A percentile compares a stretch with the other conserved stretches of the same genome.
phyloP scores from a whole-genome alignment of 2,113 vertebrate species.

The Genyomyrus donnyi region DNA sequence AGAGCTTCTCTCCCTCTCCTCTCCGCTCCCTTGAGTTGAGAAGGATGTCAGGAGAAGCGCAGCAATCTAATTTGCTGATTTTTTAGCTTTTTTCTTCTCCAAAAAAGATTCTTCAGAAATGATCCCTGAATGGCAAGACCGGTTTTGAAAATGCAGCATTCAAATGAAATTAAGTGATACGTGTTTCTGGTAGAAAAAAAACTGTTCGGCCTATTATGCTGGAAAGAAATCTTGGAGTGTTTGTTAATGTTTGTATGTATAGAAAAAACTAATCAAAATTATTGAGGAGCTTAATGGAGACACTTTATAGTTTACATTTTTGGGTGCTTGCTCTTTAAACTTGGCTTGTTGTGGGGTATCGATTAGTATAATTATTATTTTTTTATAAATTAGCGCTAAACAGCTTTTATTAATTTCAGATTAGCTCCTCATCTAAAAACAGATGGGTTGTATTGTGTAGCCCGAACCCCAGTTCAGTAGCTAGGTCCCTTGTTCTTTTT shows the following conservation, averaged over 20 bases:
- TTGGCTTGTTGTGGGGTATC: background rate
- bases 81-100: background rate
- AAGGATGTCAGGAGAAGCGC: background rate
- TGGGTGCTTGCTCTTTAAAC: background rate
- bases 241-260: background rate
- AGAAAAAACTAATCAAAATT: background rate
- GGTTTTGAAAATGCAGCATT: background rate
- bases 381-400: constrained; percentile 49
- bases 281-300: background rate
- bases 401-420: constrained; percentile 52
- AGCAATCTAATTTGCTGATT: background rate
- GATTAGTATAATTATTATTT: background rate
- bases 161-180: background rate
- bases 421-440: constrained; percentile 70
- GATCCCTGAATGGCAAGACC: background rate
- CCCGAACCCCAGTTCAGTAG: too few relatives aligned
- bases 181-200: background rate
- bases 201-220: background rate
- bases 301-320: background rate
- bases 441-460: constrained; percentile 88
- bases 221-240: too few relatives aligned
- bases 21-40: background rate
- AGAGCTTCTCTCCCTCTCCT: background rate
- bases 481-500: background rate
- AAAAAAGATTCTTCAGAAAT: background rate